Evolutionary conservation across 2,888 invertebrate genomes (phyloP), one percentile per base, ranked within the genome.

Genomic region (Meteorus cinctellus): DNA sequence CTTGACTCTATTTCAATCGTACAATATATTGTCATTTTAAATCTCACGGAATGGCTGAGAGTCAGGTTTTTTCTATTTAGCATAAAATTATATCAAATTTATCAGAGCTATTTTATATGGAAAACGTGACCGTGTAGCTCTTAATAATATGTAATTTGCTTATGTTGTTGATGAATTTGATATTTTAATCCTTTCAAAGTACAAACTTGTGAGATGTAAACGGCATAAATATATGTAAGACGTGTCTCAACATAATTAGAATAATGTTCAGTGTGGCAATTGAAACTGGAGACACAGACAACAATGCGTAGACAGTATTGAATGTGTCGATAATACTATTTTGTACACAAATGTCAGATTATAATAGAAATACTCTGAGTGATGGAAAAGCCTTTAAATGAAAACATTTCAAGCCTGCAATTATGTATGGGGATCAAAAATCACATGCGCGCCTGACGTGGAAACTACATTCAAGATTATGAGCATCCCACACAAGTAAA

Each of bases 321-420:
- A 81, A 84, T 83, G 85, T 86, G 86, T 86, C 86, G 86, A 88
- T 87, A 86, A 77, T 80, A 75, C 77, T 89, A 85, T 88, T 89
- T 88, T 87, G 88, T 87, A 87, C 86, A 87, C 88, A 88, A 84
- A 84, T 81, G 84, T 84, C 84, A 55, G 6, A 19, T 82, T 24
- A 41, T 19, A 88, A 84, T 88, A 87, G 86, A 79, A 80, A 71
- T 65, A 74, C 84, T 83, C 80, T 80, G 77, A 72, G 81, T 59
- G 82, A 71, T 70, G 76, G 79, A 76, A 75, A 81, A 85, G 83
- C 79, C 79, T 78, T 81, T 81, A 75, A 82, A 78, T 79, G 80
- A 82, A 84, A 87, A 86, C 85, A 83, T 80, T 27, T 34, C 59
- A 41, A 4, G 5, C 51, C n/a, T 29, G 31, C 31, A 19, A 68